phyloP scores from a whole-genome alignment of 23 tunicate genomes.

The Styela plicata region DNA sequence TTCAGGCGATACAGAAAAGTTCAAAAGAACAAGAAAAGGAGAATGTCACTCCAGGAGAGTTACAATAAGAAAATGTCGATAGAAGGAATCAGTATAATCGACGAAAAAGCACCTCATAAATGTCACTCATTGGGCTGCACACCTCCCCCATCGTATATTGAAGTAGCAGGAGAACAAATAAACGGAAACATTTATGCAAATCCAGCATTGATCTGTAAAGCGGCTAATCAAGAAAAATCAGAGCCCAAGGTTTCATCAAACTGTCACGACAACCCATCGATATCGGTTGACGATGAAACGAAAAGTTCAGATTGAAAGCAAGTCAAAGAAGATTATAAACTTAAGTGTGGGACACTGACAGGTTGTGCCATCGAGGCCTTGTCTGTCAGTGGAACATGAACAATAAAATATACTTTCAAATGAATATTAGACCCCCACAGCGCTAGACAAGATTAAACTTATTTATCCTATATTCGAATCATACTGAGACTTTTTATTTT shows the following conservation, averaged over 20 bases:
- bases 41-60: not conserved
- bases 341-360: no score
- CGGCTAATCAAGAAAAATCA: not conserved
- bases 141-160: not conserved
- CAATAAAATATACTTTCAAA: no score
- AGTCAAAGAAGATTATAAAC: no score
- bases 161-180: not conserved
- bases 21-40: not conserved
- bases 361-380: no score
- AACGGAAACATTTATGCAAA: not conserved
- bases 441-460: no score
- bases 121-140: not conserved
- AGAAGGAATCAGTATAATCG: not conserved
- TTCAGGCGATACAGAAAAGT: not conserved
- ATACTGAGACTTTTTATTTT: no score
- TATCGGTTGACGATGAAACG: not conserved
- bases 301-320: no score
- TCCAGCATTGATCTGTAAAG: not conserved
- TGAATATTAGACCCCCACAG: no score
- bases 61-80: not conserved
- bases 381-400: no score
- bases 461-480: no score
- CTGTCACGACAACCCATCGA: not conserved
- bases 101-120: not conserved
- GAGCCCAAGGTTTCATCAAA: not conserved